These are phyloP conservation scores for Poeciliopsis turrubarensis DNA, from an alignment of 2,113 vertebrate species.

Conservation along the genomic window DNA sequence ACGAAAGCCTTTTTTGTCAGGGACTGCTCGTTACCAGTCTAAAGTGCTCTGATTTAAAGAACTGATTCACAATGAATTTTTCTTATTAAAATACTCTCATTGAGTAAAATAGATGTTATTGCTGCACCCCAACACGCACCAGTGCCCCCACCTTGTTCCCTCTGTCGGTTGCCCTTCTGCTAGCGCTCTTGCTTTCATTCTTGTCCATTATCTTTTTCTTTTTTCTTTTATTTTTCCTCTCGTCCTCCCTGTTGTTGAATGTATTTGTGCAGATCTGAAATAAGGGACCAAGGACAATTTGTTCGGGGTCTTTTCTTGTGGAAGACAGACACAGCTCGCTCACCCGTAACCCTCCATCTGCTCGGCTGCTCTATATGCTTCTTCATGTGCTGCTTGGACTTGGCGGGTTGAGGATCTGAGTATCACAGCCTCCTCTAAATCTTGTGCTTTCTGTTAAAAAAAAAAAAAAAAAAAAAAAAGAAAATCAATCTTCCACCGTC, in stretches of 20 bases:
- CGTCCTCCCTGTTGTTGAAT: constrained; percentile 66
- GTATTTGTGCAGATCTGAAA: constrained; percentile 76
- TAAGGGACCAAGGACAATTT: constrained; percentile 61
- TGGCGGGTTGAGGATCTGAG: constrained; percentile 59
- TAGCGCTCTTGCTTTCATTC: constrained; percentile 74
- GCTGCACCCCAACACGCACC: constrained; percentile 55
- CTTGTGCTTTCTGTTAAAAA: constrained; percentile 51
- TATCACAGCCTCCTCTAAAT: constrained; percentile 48
- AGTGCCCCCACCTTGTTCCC: constrained; percentile 70
- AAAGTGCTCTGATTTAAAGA: constrained; percentile 29
- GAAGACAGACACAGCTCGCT: constrained; percentile 59
- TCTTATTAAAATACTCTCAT: constrained; percentile 35
- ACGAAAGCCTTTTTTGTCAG: background rate
- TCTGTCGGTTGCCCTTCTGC: constrained; percentile 67
- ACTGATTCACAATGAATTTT: constrained; percentile 54
- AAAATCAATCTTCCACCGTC: constrained; percentile 64
- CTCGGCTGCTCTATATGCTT: constrained; percentile 66
- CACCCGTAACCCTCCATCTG: constrained; percentile 67
- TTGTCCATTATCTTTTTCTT: constrained; percentile 57
- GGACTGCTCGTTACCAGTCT: constrained; percentile 24
- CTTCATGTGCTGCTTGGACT: constrained; percentile 75
- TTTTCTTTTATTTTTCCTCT: constrained; percentile 45
- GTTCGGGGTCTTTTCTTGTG: constrained; percentile 51
- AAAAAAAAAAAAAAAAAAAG: constrained; percentile 21
- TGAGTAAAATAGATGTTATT: constrained; percentile 39